Evolutionary conservation across 2,888 invertebrate species (phyloP), one percentile per base, ranked within the genome.

Genomic region (Altica lythri): DNA sequence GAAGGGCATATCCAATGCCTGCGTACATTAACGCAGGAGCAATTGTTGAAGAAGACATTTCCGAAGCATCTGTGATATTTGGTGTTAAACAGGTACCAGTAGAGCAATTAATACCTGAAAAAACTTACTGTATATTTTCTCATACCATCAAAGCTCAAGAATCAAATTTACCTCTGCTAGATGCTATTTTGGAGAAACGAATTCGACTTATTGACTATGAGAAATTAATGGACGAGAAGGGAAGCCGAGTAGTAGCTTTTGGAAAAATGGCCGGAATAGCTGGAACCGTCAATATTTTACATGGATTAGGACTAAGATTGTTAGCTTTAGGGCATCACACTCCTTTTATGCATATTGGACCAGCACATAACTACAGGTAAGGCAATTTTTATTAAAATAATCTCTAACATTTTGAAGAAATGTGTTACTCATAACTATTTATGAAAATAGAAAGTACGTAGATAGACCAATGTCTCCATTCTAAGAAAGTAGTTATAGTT

Each of bases 121-220:
- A 96, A 78, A 98, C 99, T 0, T 99, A 98, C 73, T 96, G 95
- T 69, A 92, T 99, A 77, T 99, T 99, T 77, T 98, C 98, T 0
- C 99, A 99, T 75, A 99, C 98, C 0, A 99, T 99, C 68, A 99
- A 99, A 77, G 99, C 97, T 0, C 99, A 99, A 76, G 95, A 96
- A 71, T 89, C 89, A 30, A 99, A 99, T 74, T 98, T 99, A 98
- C 88, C 95, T 0, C 82, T 99, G 66, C 76, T 99, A 61, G 99
- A 99, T 75, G 93, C 96, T 2, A 89, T 98, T 60, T 77, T 99
- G 47, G 95, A 97, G 70, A 96, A 95, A 80, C 94, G 96, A 69
- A 97, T 99, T 65, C 86, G 98, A 14, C 79, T 99, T 47, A 86
- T 99, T 61, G 99, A 99, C 79, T 99, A 97, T 73, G 99, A 99